Base-by-base conservation (phyloP, 2,797 vertebrate genomes). In the Ispidina picta region DNA sequence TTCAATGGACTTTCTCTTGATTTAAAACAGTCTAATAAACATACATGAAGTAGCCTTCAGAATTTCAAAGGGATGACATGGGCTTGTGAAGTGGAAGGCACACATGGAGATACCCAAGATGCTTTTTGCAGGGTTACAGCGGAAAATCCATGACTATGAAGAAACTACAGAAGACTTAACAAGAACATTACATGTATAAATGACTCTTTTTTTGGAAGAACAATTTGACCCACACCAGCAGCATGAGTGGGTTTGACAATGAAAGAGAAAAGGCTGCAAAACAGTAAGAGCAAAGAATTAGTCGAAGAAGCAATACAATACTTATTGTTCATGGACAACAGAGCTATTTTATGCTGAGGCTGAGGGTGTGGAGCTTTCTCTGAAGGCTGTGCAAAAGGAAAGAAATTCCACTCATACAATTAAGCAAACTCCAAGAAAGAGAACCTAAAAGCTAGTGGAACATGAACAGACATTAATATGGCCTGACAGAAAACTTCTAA, bases 401-500 rank as follows among this genome's bases (percentile, higher is more conserved):
- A 37, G 54, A 87, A 94, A 89, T 88, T 69, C 35, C n/a, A 74
- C 15, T 39, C 51, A 28, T 41, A 90, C 41, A 71, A 52, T 78
- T 93, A 97, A 94, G 41, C 62, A 83, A 92, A 89, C 26, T 79
- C 71, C 21, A 77, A 83, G 75, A 44, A 78, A 85, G 68, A 90
- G 46, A 83, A 86, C 18, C 29, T 86, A 71, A 86, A 92, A 84
- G 62, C 60, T 75, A 79, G 43, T 64, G 62, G 63, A 89, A 58
- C 65, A 72, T 80, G 65, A 92, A 71, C 23, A 89, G 13, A 85
- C 41, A 43, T 72, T 96, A 92, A 96, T 93, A 43, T 33, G 37
- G 78, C 91, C 85, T 93, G 94, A 97, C 89, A 95, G 94, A 95
- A 95, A 88, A 33, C 9, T 19, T 75, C 72, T 63, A 90, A 88